phyloP scores from a whole-genome alignment of 2,888 invertebrate genomes.

The Scaptomyza cyrtandrae region DNA sequence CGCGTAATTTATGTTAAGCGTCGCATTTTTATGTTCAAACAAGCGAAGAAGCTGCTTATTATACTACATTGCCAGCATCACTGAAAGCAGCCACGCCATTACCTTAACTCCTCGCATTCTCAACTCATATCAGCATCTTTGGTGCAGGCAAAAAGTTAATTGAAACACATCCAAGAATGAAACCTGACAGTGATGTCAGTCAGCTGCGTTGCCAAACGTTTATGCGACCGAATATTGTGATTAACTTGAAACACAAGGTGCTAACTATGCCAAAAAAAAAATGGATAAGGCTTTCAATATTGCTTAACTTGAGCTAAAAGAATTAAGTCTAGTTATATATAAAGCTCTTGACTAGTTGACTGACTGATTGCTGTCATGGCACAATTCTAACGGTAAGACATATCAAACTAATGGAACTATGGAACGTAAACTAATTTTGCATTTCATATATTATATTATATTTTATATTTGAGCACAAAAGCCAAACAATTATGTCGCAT shows the following conservation, averaged over 20 bases:
- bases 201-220: conserved; percentile 36
- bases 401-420: not conserved
- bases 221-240: conserved; percentile 36
- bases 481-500: no score
- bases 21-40: conserved; percentile 78
- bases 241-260: not conserved
- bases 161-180: conserved; percentile 73
- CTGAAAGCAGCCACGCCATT: conserved; percentile 4
- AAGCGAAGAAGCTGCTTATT: conserved; percentile 78
- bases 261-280: not conserved
- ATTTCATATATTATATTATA: no score
- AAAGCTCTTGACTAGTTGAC: no score
- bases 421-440: no score
- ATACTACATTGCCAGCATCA: conserved; percentile 44
- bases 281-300: no score
- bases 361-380: not conserved
- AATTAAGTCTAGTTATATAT: no score
- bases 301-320: no score
- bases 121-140: conserved; percentile 56
- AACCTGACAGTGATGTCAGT: conserved; percentile 54
- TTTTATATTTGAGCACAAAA: no score
- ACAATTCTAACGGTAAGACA: not conserved
- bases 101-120: conserved; percentile 41
- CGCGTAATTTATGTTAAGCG: conserved; percentile 80
- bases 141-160: conserved; percentile 77